Evolutionary conservation across 2,797 vertebrate species (phyloP).

Genomic region (Ibycter americanus): DNA sequence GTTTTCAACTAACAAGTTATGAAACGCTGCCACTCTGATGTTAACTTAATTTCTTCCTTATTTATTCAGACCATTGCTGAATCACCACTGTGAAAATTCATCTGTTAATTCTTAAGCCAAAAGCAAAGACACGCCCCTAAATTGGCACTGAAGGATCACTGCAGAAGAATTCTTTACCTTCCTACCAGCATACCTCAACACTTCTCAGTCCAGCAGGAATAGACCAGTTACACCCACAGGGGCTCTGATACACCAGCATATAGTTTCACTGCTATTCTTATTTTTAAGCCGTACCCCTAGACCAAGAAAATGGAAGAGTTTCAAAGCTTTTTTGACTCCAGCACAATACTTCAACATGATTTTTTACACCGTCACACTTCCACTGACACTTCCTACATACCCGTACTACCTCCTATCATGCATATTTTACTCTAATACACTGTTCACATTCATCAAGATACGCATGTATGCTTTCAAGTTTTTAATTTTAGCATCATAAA

Average conservation of each 20-base stretch:
- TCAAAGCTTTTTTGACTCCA: not conserved
- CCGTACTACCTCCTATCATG: not conserved
- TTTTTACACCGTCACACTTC: not conserved
- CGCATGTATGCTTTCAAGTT: not conserved
- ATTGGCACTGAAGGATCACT: not conserved
- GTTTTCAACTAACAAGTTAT: not conserved
- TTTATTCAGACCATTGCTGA: conserved; percentile 46
- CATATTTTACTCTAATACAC: not conserved
- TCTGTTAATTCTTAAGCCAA: conserved; percentile 41
- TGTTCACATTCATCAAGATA: not conserved
- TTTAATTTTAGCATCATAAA: not conserved
- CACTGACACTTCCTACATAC: not conserved
- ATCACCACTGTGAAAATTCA: conserved; percentile 32
- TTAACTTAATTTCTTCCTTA: conserved; percentile 27
- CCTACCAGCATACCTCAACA: not conserved
- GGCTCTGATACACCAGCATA: not conserved
- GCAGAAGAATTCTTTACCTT: conserved; percentile 4
- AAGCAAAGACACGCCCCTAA: conserved; percentile 55
- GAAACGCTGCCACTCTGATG: not conserved
- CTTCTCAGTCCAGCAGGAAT: not conserved
- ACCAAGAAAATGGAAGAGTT: not conserved
- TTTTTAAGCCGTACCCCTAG: not conserved
- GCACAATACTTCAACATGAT: not conserved
- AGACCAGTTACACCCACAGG: not conserved
- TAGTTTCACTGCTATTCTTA: not conserved